Evolutionary conservation across 2,888 invertebrate genomes (phyloP).

Genomic region (Lochmaea capreae): DNA sequence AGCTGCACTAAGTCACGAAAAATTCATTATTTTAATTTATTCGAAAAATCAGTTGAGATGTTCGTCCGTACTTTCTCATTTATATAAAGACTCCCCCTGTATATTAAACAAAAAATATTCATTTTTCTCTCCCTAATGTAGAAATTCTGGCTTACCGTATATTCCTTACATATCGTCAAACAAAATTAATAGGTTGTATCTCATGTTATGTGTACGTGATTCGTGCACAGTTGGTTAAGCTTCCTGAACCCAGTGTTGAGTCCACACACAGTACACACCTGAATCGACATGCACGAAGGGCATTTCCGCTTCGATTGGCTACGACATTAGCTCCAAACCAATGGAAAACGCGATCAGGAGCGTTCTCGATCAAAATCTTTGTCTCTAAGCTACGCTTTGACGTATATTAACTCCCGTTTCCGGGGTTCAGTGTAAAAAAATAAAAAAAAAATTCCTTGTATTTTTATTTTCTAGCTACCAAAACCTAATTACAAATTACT

Average conservation of each 20-base stretch:
- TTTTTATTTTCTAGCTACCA: too few species aligned
- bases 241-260: constrained; percentile 27
- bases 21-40: constrained; percentile 21
- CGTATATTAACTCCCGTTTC: background rate
- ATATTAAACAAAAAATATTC: too few species aligned
- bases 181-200: constrained; percentile 37
- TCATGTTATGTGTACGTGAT: constrained; percentile 37
- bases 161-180: constrained; percentile 29
- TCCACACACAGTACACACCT: constrained; percentile 52
- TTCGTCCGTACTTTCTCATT: background rate
- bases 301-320: constrained; percentile 34
- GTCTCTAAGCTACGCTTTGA: constrained; percentile 23
- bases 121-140: background rate
- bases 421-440: background rate
- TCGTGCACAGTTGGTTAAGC: constrained; percentile 36
- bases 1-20: constrained; percentile 48
- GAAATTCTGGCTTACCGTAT: background rate
- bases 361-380: constrained; percentile 41
- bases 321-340: constrained; percentile 55
- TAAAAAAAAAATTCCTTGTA: too few species aligned
- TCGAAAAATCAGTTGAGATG: background rate
- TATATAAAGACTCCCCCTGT: too few species aligned
- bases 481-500: background rate
- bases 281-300: constrained; percentile 56
- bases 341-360: constrained; percentile 58